These are phyloP conservation scores for Microvelia longipes DNA, from an alignment of 1,140 invertebrate genomes.

Conservation along the genomic window DNA sequence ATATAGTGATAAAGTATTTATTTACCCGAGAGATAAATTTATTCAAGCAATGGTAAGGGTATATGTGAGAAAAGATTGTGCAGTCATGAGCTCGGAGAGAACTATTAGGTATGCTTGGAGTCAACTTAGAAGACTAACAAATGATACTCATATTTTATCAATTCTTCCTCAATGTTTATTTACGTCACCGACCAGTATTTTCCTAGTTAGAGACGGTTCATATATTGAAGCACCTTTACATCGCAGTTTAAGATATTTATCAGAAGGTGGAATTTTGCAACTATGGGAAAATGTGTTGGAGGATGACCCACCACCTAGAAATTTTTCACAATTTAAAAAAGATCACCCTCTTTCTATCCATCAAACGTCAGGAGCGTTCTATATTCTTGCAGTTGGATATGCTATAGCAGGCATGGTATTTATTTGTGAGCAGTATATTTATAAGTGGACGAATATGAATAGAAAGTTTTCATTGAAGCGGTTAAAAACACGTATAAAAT, in stretches of 20 bases:
- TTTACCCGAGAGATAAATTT: neutral
- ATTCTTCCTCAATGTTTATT: neutral
- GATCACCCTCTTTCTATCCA: neutral
- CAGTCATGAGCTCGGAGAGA: neutral
- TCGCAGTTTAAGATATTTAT: neutral
- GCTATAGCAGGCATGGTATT: too few species aligned
- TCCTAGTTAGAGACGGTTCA: neutral
- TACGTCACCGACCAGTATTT: neutral
- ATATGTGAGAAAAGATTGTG: neutral
- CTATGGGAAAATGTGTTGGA: neutral
- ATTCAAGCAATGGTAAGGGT: neutral
- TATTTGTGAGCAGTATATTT: too few species aligned
- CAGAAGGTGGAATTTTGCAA: neutral
- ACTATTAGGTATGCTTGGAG: neutral
- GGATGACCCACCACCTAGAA: neutral
- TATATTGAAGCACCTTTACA: neutral
- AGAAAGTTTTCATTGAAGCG: too few species aligned
- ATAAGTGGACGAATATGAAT: too few species aligned
- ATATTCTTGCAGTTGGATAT: neutral
- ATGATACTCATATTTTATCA: neutral
- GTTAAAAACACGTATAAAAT: too few species aligned
- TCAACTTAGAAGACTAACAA: neutral
- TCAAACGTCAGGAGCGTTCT: neutral
- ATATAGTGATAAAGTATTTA: neutral
- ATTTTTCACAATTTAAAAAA: neutral